Evolutionary conservation across 2,888 invertebrate species (phyloP).

Genomic region (Drosophila ezoana): DNA sequence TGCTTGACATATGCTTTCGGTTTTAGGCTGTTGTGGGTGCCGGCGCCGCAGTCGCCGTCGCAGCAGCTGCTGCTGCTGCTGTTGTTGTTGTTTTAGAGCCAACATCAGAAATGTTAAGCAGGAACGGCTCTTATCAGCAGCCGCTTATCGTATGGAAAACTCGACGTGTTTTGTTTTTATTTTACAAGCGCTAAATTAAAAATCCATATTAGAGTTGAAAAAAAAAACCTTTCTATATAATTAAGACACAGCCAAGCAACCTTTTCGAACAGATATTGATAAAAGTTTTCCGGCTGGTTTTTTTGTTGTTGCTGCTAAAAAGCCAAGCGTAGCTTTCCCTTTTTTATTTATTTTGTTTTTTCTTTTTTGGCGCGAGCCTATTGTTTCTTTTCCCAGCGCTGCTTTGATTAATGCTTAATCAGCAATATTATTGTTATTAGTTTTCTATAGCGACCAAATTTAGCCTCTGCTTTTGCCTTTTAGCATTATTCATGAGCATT

Average conservation of each 20-base stretch:
- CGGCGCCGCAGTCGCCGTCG: slow-evolving; percentile 2
- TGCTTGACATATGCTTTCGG: slow-evolving; percentile 42
- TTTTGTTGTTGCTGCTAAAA: slow-evolving; percentile 12
- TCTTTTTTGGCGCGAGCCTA: slow-evolving; percentile 11
- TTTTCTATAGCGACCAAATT: slow-evolving; percentile 63
- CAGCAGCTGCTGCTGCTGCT: slow-evolving; percentile 7
- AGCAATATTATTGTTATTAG: slow-evolving; percentile 76
- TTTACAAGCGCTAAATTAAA: slow-evolving; percentile 56
- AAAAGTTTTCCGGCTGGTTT: slow-evolving; percentile 23
- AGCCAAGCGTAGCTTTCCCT: slow-evolving; percentile 68
- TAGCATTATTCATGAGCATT: slow-evolving; percentile 49
- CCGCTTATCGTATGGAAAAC: slow-evolving; percentile 67
- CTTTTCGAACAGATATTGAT: slow-evolving; percentile 27
- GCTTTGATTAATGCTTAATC: slow-evolving; percentile 81
- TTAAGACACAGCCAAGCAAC: slow-evolving; percentile 50
- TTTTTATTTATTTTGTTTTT: slow-evolving; percentile 25
- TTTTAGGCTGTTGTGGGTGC: slow-evolving; percentile 22
- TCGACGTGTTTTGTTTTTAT: slow-evolving; percentile 21
- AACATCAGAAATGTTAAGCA: slow-evolving; percentile 48
- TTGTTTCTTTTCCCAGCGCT: slow-evolving; percentile 45
- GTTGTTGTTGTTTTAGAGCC: slow-evolving; percentile 16
- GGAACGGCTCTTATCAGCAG: slow-evolving; percentile 51
- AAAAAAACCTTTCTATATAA: slow-evolving; percentile 63
- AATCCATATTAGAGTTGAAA: slow-evolving; percentile 57
- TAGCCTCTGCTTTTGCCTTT: slow-evolving; percentile 24